Evolutionary conservation across 2,113 vertebrate genomes (phyloP).

Genomic region (Poicephalus gulielmi): DNA sequence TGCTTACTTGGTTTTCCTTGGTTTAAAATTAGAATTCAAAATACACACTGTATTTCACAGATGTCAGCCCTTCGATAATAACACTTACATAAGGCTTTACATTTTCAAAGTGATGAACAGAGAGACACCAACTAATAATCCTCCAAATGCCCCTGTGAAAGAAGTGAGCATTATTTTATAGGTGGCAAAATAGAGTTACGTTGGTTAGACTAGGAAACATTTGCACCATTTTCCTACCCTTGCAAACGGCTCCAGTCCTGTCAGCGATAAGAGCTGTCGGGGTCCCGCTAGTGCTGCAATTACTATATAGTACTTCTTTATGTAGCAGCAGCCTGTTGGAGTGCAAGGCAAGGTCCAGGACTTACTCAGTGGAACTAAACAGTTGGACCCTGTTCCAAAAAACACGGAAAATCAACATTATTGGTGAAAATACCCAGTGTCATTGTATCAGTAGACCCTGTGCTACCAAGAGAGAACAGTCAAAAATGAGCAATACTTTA

Average conservation of each 20-base stretch:
- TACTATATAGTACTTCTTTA: neutral
- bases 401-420: neutral
- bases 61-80: conserved; percentile 49
- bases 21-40: conserved; percentile 74
- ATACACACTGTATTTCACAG: conserved; percentile 72
- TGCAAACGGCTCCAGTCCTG: neutral
- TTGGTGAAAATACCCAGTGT: neutral
- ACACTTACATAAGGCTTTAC: neutral
- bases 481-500: neutral
- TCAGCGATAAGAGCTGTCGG: neutral
- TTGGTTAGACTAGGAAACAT: neutral
- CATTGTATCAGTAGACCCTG: neutral
- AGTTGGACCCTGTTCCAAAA: neutral
- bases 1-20: conserved; percentile 71
- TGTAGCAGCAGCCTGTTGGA: neutral
- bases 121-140: conserved; percentile 1
- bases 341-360: neutral
- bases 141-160: neutral
- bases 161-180: neutral
- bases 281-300: neutral
- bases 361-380: neutral
- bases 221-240: neutral
- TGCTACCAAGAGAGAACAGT: neutral
- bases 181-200: neutral
- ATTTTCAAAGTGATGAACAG: neutral